Percentiles rank a stretch among this genome's conserved stretches.
Conservation (phyloP, 2,797 vertebrate genomes). For the Merluccius polli region DNA sequence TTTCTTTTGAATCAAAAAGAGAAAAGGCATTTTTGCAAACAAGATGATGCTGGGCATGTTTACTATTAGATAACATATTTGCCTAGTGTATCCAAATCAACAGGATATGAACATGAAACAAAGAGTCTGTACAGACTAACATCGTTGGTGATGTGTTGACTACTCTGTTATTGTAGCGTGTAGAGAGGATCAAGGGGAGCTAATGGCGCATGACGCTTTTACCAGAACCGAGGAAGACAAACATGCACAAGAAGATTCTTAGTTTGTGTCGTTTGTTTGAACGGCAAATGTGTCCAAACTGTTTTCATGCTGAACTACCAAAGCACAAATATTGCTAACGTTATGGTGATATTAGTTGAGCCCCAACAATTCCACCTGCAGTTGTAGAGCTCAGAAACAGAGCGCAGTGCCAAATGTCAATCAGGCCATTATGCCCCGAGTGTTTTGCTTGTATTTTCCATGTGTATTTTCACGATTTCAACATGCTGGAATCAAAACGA, state of each 20-base stretch:
- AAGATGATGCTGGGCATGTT: neutral
- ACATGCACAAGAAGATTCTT: neutral
- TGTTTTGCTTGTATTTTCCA: neutral
- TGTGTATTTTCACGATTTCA: neutral
- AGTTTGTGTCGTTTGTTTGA: neutral
- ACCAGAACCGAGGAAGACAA: neutral
- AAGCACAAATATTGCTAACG: neutral
- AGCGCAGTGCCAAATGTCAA: neutral
- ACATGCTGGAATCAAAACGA: neutral
- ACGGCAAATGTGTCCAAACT: neutral
- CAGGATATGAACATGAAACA: neutral
- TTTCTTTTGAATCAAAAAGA: neutral
- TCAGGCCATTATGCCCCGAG: neutral
- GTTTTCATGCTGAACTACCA: neutral
- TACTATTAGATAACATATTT: neutral
- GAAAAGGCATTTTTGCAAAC: neutral
- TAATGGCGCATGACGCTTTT: neutral
- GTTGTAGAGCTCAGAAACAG: neutral
- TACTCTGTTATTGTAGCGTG: neutral
- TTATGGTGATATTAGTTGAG: neutral
- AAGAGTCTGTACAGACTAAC: neutral
- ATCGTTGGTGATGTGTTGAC: neutral
- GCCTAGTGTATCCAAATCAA: neutral
- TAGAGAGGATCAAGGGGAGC: neutral
- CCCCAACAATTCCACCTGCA: neutral